phyloP scores from a whole-genome alignment of 2,797 vertebrate species.

The Mormyrus hasselquistii region DNA sequence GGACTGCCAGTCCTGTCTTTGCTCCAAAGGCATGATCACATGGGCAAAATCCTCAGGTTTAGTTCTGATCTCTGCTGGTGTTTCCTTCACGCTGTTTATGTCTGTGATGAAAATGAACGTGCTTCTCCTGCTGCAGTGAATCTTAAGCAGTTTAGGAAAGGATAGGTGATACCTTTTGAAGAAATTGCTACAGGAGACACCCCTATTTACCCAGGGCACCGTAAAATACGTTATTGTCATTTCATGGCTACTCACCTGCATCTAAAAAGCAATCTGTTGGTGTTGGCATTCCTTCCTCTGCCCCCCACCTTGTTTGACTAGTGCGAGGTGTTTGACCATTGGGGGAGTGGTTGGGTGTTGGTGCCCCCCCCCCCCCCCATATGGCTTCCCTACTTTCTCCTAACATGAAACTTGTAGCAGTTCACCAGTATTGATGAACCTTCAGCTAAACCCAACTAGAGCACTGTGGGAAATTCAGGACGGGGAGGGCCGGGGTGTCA shows the following conservation, averaged over 20 bases:
- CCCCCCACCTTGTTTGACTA: background rate
- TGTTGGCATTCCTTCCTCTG: background rate
- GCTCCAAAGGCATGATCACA: background rate
- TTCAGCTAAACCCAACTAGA: background rate
- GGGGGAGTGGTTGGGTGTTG: no score
- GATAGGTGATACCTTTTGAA: background rate
- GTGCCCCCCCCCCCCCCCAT: background rate
- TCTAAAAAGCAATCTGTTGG: background rate
- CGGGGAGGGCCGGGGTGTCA: background rate
- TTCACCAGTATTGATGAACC: background rate
- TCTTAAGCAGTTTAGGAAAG: background rate
- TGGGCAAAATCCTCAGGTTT: background rate
- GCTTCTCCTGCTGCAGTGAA: background rate
- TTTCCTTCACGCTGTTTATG: background rate
- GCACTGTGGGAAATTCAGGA: background rate
- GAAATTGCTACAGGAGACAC: background rate
- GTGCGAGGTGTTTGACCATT: background rate
- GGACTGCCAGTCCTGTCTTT: background rate
- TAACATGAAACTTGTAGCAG: background rate
- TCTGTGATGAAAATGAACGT: background rate
- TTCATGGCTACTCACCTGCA: background rate
- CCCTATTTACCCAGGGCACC: background rate
- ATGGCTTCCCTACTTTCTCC: background rate
- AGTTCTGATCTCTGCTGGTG: background rate
- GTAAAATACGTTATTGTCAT: background rate